These are phyloP conservation scores for Eclectus roratus DNA, from an alignment of 2,113 vertebrate species.

Conservation along the genomic window DNA sequence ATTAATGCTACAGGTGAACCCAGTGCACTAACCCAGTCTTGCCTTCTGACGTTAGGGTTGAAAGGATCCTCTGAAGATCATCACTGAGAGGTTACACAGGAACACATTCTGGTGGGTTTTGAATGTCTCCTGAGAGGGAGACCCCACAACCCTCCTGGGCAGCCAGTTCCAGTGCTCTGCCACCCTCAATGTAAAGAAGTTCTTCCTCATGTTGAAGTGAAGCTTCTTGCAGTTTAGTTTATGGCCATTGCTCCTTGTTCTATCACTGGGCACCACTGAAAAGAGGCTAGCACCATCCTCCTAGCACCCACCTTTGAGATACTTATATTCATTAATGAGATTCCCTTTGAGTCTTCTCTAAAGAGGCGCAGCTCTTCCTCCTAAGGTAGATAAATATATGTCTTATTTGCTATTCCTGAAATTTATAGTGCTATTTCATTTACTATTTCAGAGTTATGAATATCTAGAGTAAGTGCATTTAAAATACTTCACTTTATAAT, in stretches of 20 bases:
- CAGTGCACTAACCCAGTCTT: background rate
- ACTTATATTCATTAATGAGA: background rate
- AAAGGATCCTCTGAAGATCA: background rate
- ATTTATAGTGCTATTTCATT: background rate
- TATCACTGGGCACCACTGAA: background rate
- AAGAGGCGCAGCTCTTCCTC: background rate
- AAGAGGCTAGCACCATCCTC: background rate
- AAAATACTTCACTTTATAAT: conserved; percentile 23
- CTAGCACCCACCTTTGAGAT: background rate
- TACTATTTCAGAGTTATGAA: background rate
- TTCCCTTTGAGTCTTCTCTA: background rate
- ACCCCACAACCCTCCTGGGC: background rate
- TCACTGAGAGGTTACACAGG: background rate
- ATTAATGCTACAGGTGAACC: background rate
- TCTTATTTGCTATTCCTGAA: background rate
- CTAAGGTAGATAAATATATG: background rate
- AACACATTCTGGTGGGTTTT: background rate
- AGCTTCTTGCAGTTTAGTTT: background rate
- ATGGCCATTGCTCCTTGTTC: background rate
- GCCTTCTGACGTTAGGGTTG: background rate
- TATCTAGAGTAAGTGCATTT: conserved; percentile 14
- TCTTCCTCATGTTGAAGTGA: background rate
- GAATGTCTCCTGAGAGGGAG: background rate
- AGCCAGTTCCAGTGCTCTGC: background rate
- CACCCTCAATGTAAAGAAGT: background rate